A percentile compares a stretch with the other conserved stretches of the same genome.
Conservation (phyloP, 2,888 invertebrate species). For the Tortrix viridana region DNA sequence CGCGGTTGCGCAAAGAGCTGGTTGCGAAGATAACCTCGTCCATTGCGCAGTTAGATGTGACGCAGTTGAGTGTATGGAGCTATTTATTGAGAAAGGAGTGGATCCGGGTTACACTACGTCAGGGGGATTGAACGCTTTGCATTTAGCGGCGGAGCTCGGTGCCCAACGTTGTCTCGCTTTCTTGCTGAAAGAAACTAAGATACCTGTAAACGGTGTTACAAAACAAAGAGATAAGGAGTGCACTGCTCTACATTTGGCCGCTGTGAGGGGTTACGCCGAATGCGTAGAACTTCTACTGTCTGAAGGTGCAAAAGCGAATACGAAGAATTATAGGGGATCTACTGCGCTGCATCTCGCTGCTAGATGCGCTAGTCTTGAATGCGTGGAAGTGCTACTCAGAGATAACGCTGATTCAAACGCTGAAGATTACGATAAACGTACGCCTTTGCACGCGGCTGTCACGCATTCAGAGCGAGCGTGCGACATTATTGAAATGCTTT, state of each 20-base stretch:
- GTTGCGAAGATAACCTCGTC: slow-evolving; percentile 90
- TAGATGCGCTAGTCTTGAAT: slow-evolving; percentile 90
- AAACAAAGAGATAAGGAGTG: slow-evolving; percentile 89
- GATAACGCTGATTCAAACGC: slow-evolving; percentile 91
- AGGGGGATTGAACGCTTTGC: slow-evolving; percentile 90
- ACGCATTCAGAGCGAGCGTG: slow-evolving; percentile 90
- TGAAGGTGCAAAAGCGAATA: slow-evolving; percentile 90
- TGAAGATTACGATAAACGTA: slow-evolving; percentile 91
- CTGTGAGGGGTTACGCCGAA: slow-evolving; percentile 93
- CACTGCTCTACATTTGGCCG: slow-evolving; percentile 92
- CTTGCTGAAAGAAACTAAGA: slow-evolving; percentile 89
- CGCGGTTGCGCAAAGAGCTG: slow-evolving; percentile 86
- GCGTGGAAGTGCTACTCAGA: slow-evolving; percentile 89
- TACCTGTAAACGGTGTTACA: slow-evolving; percentile 88
- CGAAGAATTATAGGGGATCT: slow-evolving; percentile 90
- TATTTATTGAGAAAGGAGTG: slow-evolving; percentile 90
- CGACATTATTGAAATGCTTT: slow-evolving; percentile 90
- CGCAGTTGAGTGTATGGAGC: slow-evolving; percentile 89
- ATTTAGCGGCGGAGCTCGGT: slow-evolving; percentile 91
- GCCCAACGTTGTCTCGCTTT: slow-evolving; percentile 89
- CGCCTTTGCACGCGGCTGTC: slow-evolving; percentile 92
- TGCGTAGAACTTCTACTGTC: slow-evolving; percentile 90
- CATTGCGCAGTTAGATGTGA: slow-evolving; percentile 94
- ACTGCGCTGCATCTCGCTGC: slow-evolving; percentile 95
- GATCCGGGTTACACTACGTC: slow-evolving; percentile 90